phyloP scores from a whole-genome alignment of 2,888 invertebrate species.

The Hydraecia micacea region DNA sequence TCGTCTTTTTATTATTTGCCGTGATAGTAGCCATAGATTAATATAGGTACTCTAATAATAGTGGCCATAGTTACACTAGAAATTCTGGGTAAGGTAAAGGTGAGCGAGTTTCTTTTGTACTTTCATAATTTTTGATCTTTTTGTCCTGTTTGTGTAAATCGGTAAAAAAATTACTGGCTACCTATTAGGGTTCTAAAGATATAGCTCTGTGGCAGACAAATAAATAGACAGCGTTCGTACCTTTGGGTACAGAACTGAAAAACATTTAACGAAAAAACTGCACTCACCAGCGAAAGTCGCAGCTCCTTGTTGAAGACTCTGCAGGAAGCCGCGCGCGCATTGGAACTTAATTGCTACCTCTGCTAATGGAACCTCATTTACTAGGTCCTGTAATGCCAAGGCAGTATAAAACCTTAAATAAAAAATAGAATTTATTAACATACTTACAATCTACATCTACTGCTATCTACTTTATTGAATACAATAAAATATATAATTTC shows the following conservation, averaged over 20 bases:
- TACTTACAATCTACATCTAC: background rate
- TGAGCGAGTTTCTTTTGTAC: background rate
- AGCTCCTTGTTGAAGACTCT: slow-evolving; percentile 98
- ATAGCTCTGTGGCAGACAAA: background rate
- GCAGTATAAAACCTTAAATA: slow-evolving; percentile 95
- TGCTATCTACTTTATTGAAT: too few relatives aligned
- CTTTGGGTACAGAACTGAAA: background rate
- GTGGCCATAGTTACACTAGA: background rate
- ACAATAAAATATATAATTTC: background rate
- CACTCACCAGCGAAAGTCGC: slow-evolving; percentile 96
- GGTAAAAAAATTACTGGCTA: too few relatives aligned
- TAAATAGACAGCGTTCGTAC: background rate
- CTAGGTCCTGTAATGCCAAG: slow-evolving; percentile 97
- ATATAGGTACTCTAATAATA: too few relatives aligned
- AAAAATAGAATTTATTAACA: background rate
- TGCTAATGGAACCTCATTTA: slow-evolving; percentile 96
- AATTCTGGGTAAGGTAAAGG: background rate
- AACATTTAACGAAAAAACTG: background rate
- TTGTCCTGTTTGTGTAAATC: background rate
- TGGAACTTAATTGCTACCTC: slow-evolving; percentile 96
- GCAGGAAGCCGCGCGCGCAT: slow-evolving; percentile 96
- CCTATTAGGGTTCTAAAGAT: background rate
- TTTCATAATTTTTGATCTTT: background rate
- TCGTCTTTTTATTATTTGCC: background rate
- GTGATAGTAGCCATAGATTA: background rate